Percentiles rank a stretch among this genome's conserved stretches.
These are phyloP conservation scores for Sphinx pinastri DNA, from an alignment of 2,888 invertebrate species.

Conservation along the genomic window DNA sequence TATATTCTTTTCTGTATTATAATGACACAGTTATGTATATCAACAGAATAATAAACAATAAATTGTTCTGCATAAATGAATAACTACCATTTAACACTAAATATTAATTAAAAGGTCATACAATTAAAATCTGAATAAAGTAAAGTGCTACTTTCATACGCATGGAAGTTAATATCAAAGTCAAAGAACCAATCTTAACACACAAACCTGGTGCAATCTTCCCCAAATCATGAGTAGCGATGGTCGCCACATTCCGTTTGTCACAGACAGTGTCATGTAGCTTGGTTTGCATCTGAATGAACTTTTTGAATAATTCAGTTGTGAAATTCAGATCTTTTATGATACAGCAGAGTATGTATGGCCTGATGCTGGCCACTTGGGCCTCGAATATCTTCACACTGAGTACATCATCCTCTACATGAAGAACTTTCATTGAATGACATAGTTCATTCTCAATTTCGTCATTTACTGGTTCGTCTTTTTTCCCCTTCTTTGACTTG, in stretches of 20 bases:
- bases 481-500: slow-evolving; percentile 72
- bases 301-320: slow-evolving; percentile 87
- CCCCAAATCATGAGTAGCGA: slow-evolving; percentile 92
- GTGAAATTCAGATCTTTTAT: slow-evolving; percentile 86
- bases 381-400: slow-evolving; percentile 81
- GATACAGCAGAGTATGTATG: slow-evolving; percentile 89
- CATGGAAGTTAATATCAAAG: not conserved
- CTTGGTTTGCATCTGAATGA: slow-evolving; percentile 91
- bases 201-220: slow-evolving; percentile 84
- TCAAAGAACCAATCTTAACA: not conserved
- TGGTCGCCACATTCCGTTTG: slow-evolving; percentile 90
- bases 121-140: too few species aligned
- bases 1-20: too few species aligned
- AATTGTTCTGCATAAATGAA: too few species aligned
- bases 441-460: slow-evolving; percentile 61
- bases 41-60: too few species aligned
- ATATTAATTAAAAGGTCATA: too few species aligned
- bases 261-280: slow-evolving; percentile 90
- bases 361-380: slow-evolving; percentile 86
- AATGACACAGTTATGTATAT: too few species aligned
- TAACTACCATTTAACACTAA: too few species aligned
- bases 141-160: too few species aligned
- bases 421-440: slow-evolving; percentile 73
- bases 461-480: slow-evolving; percentile 62
- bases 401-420: slow-evolving; percentile 75